Percentiles rank a stretch among this genome's conserved stretches.
Conservation (phyloP, 2,113 vertebrate genomes). For the Cepphus grylle region DNA sequence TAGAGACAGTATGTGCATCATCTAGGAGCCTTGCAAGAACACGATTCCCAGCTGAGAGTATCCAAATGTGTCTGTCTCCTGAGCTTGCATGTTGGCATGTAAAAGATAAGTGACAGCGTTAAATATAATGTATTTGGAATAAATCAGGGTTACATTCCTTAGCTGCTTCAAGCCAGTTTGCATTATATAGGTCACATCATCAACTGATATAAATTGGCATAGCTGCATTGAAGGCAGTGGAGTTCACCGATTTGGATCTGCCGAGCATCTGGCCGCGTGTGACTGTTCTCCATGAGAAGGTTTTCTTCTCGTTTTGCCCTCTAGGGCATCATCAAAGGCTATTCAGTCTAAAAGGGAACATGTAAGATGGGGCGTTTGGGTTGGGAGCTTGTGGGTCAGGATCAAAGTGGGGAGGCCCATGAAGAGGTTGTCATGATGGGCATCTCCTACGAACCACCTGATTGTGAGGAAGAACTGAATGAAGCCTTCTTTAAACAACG, state of each 20-base stretch:
- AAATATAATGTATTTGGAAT: not conserved
- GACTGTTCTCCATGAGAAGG: not conserved
- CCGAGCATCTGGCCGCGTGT: not conserved
- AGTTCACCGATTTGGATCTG: not conserved
- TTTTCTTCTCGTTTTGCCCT: not conserved
- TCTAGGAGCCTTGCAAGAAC: slow-evolving; percentile 21
- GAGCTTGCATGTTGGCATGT: slow-evolving; percentile 12
- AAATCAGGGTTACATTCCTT: not conserved
- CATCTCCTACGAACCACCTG: not conserved
- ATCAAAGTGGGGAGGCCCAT: not conserved
- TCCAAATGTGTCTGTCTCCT: slow-evolving; percentile 39
- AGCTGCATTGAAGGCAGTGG: not conserved
- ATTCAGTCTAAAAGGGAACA: not conserved
- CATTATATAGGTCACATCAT: not conserved
- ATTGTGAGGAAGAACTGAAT: not conserved
- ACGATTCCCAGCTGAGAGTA: slow-evolving; percentile 35
- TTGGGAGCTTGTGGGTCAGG: not conserved
- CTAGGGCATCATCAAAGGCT: not conserved
- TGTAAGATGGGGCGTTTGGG: not conserved
- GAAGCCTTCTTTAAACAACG: not conserved
- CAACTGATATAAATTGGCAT: not conserved
- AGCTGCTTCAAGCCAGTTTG: not conserved
- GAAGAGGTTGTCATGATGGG: fast-evolving
- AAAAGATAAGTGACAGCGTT: not conserved
- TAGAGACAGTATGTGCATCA: slow-evolving; percentile 52